phyloP scores from a whole-genome alignment of 2,888 invertebrate genomes.

The Machimus atricapillus region DNA sequence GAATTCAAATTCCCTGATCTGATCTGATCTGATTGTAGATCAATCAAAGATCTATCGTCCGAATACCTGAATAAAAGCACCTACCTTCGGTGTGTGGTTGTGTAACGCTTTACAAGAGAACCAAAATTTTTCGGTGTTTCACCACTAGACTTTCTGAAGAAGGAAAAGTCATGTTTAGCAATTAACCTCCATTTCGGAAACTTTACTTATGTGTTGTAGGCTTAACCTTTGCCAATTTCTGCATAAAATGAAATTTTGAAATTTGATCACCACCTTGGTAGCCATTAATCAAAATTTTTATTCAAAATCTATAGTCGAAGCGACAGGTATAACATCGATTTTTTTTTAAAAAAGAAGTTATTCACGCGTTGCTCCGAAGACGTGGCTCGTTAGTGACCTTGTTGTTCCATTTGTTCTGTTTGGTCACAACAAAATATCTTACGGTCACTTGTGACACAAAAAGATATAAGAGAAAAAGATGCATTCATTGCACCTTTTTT shows the following conservation, averaged over 20 bases:
- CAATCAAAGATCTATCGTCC: background rate
- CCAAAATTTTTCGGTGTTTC: background rate
- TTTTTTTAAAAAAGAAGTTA: background rate
- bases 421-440: background rate
- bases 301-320: background rate
- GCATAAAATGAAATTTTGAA: background rate
- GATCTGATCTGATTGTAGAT: background rate
- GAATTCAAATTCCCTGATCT: background rate
- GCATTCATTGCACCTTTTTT: background rate
- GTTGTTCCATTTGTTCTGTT: background rate
- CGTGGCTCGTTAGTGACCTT: background rate
- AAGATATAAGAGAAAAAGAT: background rate
- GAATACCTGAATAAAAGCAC: background rate
- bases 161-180: background rate
- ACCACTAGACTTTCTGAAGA: background rate
- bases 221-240: background rate
- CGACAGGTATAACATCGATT: background rate
- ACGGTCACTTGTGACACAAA: background rate
- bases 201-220: background rate
- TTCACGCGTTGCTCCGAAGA: background rate
- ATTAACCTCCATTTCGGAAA: background rate
- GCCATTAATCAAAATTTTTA: background rate
- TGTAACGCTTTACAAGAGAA: background rate
- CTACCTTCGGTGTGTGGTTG: background rate
- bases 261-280: background rate